phyloP scores from a whole-genome alignment of 2,888 invertebrate species.

The Sarcophaga carnaria region DNA sequence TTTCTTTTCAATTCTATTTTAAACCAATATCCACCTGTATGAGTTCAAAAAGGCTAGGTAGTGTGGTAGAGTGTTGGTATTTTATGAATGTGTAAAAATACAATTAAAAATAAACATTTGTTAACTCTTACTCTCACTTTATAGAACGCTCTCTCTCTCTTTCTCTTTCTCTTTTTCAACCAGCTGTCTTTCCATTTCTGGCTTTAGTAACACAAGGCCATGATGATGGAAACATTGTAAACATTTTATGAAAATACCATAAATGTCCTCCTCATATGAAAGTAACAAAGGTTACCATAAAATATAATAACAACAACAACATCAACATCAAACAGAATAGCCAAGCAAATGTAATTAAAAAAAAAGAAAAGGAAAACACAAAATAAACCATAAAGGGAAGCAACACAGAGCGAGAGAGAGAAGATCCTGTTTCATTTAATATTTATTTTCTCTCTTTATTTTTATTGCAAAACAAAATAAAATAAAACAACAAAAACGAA shows the following conservation, averaged over 20 bases:
- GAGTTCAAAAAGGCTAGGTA: too few species aligned
- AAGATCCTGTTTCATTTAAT: constrained; percentile 8
- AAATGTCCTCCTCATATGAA: constrained; percentile 37
- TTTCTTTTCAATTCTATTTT: too few species aligned
- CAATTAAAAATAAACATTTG: constrained; percentile 57
- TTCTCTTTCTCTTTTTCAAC: background rate
- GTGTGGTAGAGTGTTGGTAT: too few species aligned
- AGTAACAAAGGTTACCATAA: constrained; percentile 54
- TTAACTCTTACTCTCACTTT: constrained; percentile 23
- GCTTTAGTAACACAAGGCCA: too few species aligned
- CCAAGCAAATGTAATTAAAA: constrained; percentile 2
- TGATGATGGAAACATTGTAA: constrained; percentile 8
- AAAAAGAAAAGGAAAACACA: background rate
- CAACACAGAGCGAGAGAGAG: background rate
- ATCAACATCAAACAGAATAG: constrained; percentile 38
- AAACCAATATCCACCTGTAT: too few species aligned
- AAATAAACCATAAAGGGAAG: background rate
- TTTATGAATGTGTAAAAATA: constrained; percentile 8
- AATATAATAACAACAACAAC: constrained; percentile 39
- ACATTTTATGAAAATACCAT: constrained; percentile 32
- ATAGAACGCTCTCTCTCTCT: too few species aligned
- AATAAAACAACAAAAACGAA: background rate
- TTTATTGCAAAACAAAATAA: background rate
- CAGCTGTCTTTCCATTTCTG: too few species aligned
- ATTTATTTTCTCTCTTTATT: constrained; percentile 7